These are phyloP conservation scores for Melierax canorus DNA, from an alignment of 2,113 vertebrate genomes.

Conservation along the genomic window DNA sequence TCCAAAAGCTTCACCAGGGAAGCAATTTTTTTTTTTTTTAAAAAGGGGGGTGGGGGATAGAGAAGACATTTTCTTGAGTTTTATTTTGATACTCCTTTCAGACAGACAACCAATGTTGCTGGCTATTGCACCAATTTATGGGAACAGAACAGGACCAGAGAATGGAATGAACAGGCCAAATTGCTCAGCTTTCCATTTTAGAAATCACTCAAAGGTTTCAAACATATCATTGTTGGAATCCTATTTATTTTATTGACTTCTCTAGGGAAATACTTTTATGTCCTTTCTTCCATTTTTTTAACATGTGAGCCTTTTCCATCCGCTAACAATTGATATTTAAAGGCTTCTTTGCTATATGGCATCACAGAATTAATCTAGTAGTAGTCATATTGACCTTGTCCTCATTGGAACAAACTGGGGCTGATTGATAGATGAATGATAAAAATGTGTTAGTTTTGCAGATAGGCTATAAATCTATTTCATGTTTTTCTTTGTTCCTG, in stretches of 20 bases:
- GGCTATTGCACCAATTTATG: not conserved
- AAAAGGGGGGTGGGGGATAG: fast-evolving
- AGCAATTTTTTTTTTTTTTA: not conserved
- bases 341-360: not conserved
- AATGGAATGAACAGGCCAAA: not conserved
- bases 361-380: not conserved
- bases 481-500: not conserved
- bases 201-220: not conserved
- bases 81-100: not conserved
- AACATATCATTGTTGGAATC: not conserved
- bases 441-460: not conserved
- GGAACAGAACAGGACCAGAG: not conserved
- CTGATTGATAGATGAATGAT: not conserved
- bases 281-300: not conserved
- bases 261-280: not conserved
- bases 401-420: not conserved
- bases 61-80: not conserved
- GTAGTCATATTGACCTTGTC: not conserved
- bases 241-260: not conserved
- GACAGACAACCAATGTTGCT: not conserved
- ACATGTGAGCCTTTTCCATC: not conserved
- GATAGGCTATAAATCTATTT: not conserved
- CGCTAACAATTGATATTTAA: not conserved
- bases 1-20: not conserved
- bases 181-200: not conserved